phyloP scores from a whole-genome alignment of 2,113 vertebrate genomes.

The Lycaon pictus region DNA sequence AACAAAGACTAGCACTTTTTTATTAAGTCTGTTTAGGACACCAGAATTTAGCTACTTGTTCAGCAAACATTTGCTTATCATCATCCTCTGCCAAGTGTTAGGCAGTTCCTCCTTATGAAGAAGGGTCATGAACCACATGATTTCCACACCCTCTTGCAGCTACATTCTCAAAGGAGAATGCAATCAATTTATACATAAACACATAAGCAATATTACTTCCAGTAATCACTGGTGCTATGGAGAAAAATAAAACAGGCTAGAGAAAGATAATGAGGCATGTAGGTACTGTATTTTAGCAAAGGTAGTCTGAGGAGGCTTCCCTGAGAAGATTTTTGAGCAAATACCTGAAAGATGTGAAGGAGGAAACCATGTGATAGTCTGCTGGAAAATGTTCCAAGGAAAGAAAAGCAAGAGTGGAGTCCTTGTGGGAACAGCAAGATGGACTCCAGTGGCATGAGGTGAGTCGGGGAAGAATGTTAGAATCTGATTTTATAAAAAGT shows the following conservation, averaged over 20 bases:
- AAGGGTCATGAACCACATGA: neutral
- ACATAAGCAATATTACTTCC: neutral
- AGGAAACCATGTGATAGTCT: neutral
- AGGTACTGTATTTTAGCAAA: neutral
- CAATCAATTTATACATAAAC: neutral
- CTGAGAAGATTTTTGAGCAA: neutral
- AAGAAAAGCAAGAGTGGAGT: neutral
- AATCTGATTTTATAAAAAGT: neutral
- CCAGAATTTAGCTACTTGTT: neutral
- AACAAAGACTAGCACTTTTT: neutral
- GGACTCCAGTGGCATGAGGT: neutral
- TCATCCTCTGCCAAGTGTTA: neutral
- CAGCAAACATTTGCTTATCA: neutral
- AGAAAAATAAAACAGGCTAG: neutral
- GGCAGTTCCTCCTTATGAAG: neutral
- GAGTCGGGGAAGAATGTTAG: neutral
- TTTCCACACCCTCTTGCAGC: neutral
- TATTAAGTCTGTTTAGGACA: neutral
- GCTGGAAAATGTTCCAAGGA: neutral
- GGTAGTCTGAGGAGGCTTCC: neutral
- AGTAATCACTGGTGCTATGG: neutral
- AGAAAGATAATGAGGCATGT: neutral
- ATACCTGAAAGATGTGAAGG: neutral
- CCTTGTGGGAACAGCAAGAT: neutral
- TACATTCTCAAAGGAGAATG: neutral